phyloP scores from a whole-genome alignment of 1,140 invertebrate genomes.

The Drosophila kurseongensis region DNA sequence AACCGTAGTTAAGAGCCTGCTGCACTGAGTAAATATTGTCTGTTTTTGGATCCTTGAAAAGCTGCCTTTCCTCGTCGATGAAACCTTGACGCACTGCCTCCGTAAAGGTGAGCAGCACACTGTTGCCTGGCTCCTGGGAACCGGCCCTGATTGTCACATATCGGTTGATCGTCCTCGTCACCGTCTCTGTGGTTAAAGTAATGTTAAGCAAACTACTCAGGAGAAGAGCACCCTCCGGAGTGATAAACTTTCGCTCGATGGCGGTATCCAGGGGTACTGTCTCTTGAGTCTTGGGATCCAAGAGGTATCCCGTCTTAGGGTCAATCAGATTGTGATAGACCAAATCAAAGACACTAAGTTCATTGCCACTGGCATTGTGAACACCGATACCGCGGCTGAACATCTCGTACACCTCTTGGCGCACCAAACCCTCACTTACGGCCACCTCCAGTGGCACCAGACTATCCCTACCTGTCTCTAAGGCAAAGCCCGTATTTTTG shows the following conservation, averaged over 20 bases:
- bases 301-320: slow-evolving; percentile 93
- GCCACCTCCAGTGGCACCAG: slow-evolving; percentile 90
- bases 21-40: slow-evolving; percentile 91
- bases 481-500: slow-evolving; percentile 89
- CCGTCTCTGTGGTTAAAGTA: slow-evolving; percentile 93
- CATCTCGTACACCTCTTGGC: slow-evolving; percentile 93
- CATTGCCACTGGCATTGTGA: slow-evolving; percentile 88
- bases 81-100: slow-evolving; percentile 92
- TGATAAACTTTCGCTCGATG: slow-evolving; percentile 93
- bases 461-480: slow-evolving; percentile 91
- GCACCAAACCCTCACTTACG: slow-evolving; percentile 88
- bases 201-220: slow-evolving; percentile 93
- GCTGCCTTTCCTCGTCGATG: slow-evolving; percentile 91
- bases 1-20: slow-evolving; percentile 91
- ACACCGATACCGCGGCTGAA: slow-evolving; percentile 93
- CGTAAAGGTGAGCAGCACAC: slow-evolving; percentile 89
- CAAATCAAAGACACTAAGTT: slow-evolving; percentile 93
- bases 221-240: slow-evolving; percentile 93
- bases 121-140: slow-evolving; percentile 86
- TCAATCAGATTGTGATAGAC: slow-evolving; percentile 93
- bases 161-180: slow-evolving; percentile 92
- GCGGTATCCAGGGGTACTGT: slow-evolving; percentile 93
- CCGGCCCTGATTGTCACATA: slow-evolving; percentile 89
- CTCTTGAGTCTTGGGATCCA: slow-evolving; percentile 91
- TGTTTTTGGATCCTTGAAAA: slow-evolving; percentile 92